Evolutionary conservation across 1,140 invertebrate species (phyloP), one percentile per base, ranked within the genome.

Genomic region (Stenopsyche tienmushanensis): DNA sequence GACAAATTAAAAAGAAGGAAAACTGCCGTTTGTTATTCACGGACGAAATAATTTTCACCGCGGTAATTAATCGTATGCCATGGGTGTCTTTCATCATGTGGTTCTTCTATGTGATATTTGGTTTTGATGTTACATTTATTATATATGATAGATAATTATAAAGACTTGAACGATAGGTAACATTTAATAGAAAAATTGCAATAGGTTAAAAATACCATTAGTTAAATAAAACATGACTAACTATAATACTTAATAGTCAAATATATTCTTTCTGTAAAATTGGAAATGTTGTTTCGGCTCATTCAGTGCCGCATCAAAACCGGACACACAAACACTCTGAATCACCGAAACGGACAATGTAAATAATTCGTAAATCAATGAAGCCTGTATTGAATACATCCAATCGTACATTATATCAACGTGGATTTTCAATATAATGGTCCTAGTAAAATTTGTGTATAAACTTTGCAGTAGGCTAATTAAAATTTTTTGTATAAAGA

Each of bases 151-250:
- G 44, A 15, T 47, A 47, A 47, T 47, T 9, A 20, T 47, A 47
- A 57, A 10, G 20, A 60, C 24, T 45, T 57, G 21, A 25, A 42
- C 13, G 8, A 44, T 60, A 60, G 57, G 20, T 60, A 17, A 60
- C 39, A 60, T 25, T 60, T 47, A 21, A 60, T 60, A 60, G 57
- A 5, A n/a, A 60, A 60, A 60, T 60, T 60, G 57, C 57, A 60
- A 60, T 60, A 60, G 57, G 23, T 34, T 34, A n/a, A n/a, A 34
- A 29, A 34, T 54, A 57, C 18, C 24, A 45, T 47, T 60, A 60
- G 57, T 47, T 45, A 60, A 60, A 60, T 60, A 26, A 44, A 57
- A 44, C 54, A 34, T 54, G 39, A 34, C 25, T 54, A 54, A 34
- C 52, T 54, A 34, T 54, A 54, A 54, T 25, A 34, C 52, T 54